These are phyloP conservation scores for Perca fluviatilis DNA, from an alignment of 2,113 vertebrate species.

Conservation along the genomic window DNA sequence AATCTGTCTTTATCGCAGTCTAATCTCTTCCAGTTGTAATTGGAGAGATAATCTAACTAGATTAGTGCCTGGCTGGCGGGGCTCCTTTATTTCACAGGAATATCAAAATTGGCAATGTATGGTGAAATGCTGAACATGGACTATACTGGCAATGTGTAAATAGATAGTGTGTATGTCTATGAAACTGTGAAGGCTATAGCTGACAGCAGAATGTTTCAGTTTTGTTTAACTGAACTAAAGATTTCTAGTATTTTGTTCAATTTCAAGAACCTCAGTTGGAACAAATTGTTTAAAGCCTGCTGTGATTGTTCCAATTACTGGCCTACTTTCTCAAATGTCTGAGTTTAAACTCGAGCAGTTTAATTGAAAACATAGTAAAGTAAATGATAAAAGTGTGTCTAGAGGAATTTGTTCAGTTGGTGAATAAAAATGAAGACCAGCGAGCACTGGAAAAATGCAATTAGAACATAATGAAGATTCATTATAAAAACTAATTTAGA, in stretches of 20 bases:
- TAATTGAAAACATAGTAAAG: constrained; percentile 22
- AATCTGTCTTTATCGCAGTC: constrained; percentile 52
- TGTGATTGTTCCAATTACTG: constrained; percentile 17
- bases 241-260: not conserved
- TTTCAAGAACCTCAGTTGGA: constrained; percentile 1
- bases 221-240: not conserved
- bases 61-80: constrained; percentile 47
- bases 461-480: not conserved
- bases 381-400: not conserved
- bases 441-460: not conserved
- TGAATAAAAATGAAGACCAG: not conserved
- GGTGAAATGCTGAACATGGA: not conserved
- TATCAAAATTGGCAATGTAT: constrained; percentile 9
- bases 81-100: constrained; percentile 45
- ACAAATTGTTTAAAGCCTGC: not conserved
- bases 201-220: not conserved
- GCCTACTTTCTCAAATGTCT: constrained; percentile 18
- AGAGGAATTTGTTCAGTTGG: not conserved
- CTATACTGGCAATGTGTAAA: not conserved
- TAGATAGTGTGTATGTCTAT: not conserved
- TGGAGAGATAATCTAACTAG: constrained; percentile 57
- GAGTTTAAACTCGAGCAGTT: constrained; percentile 6
- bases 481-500: not conserved
- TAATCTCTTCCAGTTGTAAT: constrained; percentile 59
- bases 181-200: not conserved